Conservation (phyloP, 92 coral and sea anemone genomes). For the Umimayanthus chanpuru region DNA sequence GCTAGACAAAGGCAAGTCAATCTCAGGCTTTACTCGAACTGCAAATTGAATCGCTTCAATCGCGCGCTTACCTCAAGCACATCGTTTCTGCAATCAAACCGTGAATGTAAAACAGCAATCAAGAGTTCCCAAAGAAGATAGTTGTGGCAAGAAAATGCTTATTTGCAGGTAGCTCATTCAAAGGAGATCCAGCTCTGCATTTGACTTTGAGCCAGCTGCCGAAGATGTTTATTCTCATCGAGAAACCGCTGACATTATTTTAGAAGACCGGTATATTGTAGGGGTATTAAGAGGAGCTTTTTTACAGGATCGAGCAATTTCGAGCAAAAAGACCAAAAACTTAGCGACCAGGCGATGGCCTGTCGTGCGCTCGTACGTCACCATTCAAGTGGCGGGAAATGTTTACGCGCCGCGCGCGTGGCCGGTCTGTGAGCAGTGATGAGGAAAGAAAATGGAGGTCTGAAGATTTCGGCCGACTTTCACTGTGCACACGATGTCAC, state of each 20-base stretch:
- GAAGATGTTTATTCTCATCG: slow-evolving; percentile 15
- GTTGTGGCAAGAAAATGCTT: background rate
- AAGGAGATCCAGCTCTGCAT: background rate
- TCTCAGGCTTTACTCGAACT: background rate
- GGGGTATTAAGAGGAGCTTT: no score
- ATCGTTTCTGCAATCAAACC: background rate
- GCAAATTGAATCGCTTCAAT: background rate
- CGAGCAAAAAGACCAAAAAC: no score
- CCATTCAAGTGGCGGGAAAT: no score
- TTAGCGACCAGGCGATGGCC: no score
- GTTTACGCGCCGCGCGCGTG: no score
- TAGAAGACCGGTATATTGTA: no score
- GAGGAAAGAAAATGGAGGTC: no score
- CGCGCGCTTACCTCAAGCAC: slow-evolving; percentile 28
- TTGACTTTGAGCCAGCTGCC: slow-evolving; percentile 1
- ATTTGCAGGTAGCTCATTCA: background rate
- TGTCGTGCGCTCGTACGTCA: no score
- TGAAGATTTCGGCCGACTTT: no score
- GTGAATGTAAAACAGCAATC: background rate
- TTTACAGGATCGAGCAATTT: no score
- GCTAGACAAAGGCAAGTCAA: background rate
- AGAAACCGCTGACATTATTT: slow-evolving; percentile 27
- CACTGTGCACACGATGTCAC: no score
- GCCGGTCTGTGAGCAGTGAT: no score
- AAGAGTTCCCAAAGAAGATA: background rate